phyloP scores from a whole-genome alignment of 2,797 vertebrate species.

The Peromyscus aztecus region DNA sequence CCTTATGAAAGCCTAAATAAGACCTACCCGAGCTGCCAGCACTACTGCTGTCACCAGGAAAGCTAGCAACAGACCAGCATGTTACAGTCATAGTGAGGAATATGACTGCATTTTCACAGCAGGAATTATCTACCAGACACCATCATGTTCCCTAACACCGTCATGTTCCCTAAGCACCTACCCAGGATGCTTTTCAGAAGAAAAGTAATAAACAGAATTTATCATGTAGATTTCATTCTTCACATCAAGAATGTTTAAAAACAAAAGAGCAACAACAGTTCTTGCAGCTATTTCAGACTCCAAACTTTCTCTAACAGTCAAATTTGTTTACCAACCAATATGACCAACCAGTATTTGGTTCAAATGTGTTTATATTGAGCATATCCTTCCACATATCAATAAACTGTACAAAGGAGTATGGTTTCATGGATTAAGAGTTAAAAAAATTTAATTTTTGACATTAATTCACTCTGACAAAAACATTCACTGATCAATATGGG shows the following conservation, averaged over 20 bases:
- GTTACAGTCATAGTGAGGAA: background rate
- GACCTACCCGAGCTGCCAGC: background rate
- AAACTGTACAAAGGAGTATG: background rate
- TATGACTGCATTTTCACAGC: background rate
- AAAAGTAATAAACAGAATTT: constrained; percentile 2
- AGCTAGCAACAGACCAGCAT: background rate
- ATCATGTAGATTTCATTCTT: background rate
- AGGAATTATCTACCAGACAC: constrained; percentile 11
- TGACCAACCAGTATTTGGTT: constrained; percentile 26
- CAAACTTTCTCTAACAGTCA: constrained; percentile 30
- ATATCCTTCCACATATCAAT: background rate
- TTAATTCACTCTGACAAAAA: background rate
- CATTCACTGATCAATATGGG: background rate
- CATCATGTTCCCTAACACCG: background rate
- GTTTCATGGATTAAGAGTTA: background rate
- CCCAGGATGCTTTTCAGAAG: background rate
- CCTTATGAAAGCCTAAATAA: constrained; percentile 49
- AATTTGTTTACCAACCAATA: constrained; percentile 43
- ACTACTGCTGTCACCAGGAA: constrained; percentile 17
- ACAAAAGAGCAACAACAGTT: background rate
- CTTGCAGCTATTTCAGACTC: background rate
- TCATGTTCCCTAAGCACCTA: background rate
- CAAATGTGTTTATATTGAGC: constrained; percentile 27
- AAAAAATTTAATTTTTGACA: constrained; percentile 5
- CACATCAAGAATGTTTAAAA: constrained; percentile 34